Percentiles rank a stretch among this genome's conserved stretches.
Evolutionary conservation across 2,888 invertebrate species (phyloP).

Genomic region (Sarcophaga caerulescens): DNA sequence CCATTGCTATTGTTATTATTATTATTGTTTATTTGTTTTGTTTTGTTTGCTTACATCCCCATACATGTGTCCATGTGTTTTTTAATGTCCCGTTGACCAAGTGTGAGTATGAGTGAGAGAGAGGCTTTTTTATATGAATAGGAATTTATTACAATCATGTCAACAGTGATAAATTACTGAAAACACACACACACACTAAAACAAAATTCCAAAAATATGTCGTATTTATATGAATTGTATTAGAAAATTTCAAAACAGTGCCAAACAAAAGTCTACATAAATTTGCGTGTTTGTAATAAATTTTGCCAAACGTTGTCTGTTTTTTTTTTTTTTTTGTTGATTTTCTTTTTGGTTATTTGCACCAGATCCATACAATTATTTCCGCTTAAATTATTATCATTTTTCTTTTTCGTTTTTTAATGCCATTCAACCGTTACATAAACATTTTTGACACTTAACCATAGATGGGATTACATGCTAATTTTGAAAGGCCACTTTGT

Average conservation of each 20-base stretch:
- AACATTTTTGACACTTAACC: neutral
- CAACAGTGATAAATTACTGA: slow-evolving; percentile 15
- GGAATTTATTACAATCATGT: neutral
- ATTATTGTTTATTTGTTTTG: neutral
- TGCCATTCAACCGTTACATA: neutral
- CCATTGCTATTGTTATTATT: neutral
- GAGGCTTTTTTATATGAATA: too few relatives aligned
- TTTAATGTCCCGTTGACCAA: too few relatives aligned
- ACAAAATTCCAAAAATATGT: slow-evolving; percentile 5
- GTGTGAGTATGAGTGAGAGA: too few relatives aligned
- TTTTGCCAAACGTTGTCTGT: too few relatives aligned
- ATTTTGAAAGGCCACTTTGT: neutral
- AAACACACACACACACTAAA: neutral
- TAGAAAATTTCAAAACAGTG: neutral
- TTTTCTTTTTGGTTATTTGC: neutral
- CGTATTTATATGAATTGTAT: neutral
- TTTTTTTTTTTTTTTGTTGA: too few relatives aligned
- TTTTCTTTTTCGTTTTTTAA: neutral
- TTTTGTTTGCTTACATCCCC: slow-evolving; percentile 21
- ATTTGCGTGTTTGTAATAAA: neutral
- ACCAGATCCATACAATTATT: slow-evolving; percentile 5
- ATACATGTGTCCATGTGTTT: neutral
- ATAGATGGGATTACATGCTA: neutral
- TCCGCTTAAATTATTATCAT: too few relatives aligned
- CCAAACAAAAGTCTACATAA: neutral